Percentiles rank a stretch among this genome's conserved stretches.
These are phyloP conservation scores for Tachuris rubrigastra DNA, from an alignment of 2,113 vertebrate genomes.

Conservation along the genomic window DNA sequence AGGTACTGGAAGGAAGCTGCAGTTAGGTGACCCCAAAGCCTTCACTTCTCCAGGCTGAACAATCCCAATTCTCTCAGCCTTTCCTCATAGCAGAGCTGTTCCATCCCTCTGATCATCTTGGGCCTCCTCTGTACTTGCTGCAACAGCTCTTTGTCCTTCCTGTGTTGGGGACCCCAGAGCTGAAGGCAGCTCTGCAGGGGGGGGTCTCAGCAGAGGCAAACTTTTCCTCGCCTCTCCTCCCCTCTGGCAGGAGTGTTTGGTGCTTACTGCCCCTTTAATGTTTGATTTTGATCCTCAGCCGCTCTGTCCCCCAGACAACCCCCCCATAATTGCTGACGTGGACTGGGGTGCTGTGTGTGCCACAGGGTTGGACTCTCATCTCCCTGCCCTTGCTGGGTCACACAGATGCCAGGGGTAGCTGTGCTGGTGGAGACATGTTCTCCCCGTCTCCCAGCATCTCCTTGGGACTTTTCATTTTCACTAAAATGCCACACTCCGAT, in stretches of 20 bases:
- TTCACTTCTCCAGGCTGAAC: background rate
- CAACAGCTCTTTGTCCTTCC: no score
- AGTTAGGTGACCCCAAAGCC: background rate
- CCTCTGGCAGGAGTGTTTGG: background rate
- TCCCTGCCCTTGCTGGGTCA: background rate
- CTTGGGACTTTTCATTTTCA: background rate
- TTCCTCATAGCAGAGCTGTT: background rate
- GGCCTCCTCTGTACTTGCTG: background rate
- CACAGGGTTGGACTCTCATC: background rate
- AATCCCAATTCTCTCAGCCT: background rate
- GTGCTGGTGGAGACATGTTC: background rate
- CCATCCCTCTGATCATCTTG: no score
- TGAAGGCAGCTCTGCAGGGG: background rate
- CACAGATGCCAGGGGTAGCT: background rate
- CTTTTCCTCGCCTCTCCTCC: background rate
- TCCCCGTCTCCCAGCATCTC: background rate
- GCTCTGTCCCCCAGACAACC: background rate
- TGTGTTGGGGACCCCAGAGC: background rate
- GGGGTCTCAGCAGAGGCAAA: background rate
- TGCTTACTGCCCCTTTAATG: background rate
- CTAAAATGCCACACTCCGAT: background rate
- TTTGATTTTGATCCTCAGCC: background rate
- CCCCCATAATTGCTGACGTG: background rate
- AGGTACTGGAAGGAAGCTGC: no score
- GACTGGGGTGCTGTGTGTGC: background rate